These are phyloP conservation scores for Bothrops alternatus DNA, from an alignment of 2,797 vertebrate genomes.

Conservation along the genomic window DNA sequence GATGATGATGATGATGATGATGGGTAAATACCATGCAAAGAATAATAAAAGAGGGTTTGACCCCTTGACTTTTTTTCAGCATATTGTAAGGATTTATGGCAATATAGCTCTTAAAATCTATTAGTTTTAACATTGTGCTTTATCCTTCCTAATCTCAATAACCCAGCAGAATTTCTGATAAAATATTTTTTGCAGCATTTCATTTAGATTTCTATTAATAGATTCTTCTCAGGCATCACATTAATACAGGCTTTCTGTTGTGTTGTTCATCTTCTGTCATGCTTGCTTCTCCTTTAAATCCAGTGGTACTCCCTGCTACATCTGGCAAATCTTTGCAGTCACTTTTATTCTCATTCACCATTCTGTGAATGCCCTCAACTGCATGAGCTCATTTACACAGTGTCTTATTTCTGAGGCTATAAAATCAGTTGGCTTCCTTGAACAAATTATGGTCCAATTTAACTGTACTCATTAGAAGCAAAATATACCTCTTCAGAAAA, in stretches of 20 bases:
- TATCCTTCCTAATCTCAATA: background rate
- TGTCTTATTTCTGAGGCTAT: background rate
- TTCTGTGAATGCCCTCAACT: background rate
- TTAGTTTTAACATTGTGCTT: background rate
- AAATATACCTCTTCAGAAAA: background rate
- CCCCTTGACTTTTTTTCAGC: background rate
- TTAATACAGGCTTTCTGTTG: background rate
- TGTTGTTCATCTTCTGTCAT: background rate
- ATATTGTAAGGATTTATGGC: background rate
- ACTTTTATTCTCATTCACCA: background rate
- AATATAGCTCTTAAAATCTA: background rate
- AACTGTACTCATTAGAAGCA: background rate
- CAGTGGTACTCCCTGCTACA: background rate
- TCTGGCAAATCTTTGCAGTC: background rate
- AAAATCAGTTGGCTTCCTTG: background rate
- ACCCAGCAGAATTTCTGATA: background rate
- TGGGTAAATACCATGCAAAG: background rate
- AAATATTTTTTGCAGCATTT: background rate
- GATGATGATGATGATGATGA: too few relatives aligned
- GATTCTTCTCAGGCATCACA: background rate
- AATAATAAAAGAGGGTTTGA: background rate
- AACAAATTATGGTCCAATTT: background rate
- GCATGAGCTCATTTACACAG: background rate
- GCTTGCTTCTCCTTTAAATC: background rate
- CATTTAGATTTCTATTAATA: background rate